phyloP scores from a whole-genome alignment of 2,113 vertebrate species.

The Platycercus adscitus region DNA sequence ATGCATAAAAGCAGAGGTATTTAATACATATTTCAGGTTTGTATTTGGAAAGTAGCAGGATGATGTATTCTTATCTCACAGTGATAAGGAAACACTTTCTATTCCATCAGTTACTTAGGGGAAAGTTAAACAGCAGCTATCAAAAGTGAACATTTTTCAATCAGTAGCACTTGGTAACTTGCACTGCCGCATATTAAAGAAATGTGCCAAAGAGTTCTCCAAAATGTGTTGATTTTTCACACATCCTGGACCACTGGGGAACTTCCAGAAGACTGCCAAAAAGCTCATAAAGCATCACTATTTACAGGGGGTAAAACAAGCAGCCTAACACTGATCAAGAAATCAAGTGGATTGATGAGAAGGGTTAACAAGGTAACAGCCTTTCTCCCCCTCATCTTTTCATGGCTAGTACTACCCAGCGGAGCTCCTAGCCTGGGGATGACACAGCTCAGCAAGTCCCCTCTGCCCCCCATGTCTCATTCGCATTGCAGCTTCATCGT shows the following conservation, averaged over 20 bases:
- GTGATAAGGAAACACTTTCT: conserved; percentile 59
- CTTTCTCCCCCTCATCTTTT: background rate
- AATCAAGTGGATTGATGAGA: background rate
- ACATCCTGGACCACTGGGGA: background rate
- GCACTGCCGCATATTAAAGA: conserved; percentile 48
- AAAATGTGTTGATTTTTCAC: background rate
- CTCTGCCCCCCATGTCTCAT: background rate
- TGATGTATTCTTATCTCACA: conserved; percentile 41
- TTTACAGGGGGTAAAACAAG: background rate
- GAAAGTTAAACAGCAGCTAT: conserved; percentile 59
- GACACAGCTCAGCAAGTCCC: background rate
- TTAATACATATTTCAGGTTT: conserved; percentile 54
- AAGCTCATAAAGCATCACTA: background rate
- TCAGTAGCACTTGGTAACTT: conserved; percentile 26
- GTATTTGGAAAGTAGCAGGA: conserved; percentile 40
- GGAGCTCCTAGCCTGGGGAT: background rate
- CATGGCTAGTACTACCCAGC: background rate
- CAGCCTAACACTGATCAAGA: background rate
- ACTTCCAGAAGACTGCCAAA: background rate
- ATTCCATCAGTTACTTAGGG: conserved; percentile 40
- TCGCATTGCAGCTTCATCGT: background rate
- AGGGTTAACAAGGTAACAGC: background rate
- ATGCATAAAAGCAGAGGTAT: conserved; percentile 51
- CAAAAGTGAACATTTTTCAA: conserved; percentile 38
- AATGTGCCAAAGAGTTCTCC: background rate